Percentiles rank a stretch among this genome's conserved stretches.
phyloP scores from a whole-genome alignment of 2,888 invertebrate genomes.

The Caenorhabditis auriculariae region DNA sequence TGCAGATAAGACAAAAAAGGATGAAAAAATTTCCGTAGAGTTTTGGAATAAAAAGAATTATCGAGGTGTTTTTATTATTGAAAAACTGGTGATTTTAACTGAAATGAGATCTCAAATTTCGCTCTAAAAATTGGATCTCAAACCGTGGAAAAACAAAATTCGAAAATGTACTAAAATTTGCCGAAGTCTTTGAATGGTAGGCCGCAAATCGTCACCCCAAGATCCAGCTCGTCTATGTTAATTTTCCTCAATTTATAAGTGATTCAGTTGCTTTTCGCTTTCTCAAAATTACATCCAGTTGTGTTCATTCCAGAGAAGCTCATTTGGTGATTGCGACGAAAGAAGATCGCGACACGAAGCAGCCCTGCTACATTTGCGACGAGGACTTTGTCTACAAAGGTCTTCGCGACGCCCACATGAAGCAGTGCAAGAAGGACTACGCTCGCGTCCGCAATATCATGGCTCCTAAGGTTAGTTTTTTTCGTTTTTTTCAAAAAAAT shows the following conservation, averaged over 20 bases:
- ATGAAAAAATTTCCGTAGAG: no score
- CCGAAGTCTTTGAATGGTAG: background rate
- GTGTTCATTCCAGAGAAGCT: conserved; percentile 42
- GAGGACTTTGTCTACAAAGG: conserved; percentile 59
- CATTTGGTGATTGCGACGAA: conserved; percentile 48
- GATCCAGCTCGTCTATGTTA: background rate
- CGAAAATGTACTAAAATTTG: background rate
- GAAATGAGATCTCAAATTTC: no score
- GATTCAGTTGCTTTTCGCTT: background rate
- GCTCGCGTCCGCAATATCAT: conserved; percentile 39
- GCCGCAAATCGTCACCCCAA: background rate
- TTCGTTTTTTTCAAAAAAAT: background rate
- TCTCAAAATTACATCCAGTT: no score
- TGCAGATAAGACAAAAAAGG: no score
- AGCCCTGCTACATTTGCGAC: conserved; percentile 60
- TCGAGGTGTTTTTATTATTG: no score
- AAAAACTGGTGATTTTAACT: no score
- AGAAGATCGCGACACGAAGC: conserved; percentile 50
- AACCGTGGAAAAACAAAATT: no score
- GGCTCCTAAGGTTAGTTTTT: conserved; percentile 28
- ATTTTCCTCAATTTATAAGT: background rate
- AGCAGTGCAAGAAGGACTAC: conserved; percentile 55
- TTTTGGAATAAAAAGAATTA: no score
- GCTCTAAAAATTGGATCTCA: no score
- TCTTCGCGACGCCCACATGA: conserved; percentile 42